Evolutionary conservation across 2,797 vertebrate genomes (phyloP).

Genomic region (Trematomus bernacchii): DNA sequence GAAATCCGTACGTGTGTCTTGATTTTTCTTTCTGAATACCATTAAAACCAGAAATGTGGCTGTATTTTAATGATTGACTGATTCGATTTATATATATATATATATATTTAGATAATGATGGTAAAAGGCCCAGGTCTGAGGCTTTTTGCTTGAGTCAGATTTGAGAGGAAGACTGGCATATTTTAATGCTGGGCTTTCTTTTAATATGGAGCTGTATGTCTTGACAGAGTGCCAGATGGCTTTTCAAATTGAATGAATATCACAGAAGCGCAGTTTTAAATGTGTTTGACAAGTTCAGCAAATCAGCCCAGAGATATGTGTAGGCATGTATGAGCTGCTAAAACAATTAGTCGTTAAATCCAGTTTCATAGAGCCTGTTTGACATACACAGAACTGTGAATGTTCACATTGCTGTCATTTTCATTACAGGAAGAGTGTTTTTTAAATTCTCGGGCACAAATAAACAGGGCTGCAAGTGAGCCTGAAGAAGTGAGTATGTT

Average conservation of each 20-base stretch:
- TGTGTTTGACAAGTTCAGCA: slow-evolving; percentile 49
- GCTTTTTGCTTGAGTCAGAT: background rate
- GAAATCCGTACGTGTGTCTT: background rate
- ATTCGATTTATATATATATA: background rate
- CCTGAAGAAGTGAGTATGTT: background rate
- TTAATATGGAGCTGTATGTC: slow-evolving; percentile 8
- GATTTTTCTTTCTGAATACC: background rate
- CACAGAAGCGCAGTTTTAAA: slow-evolving; percentile 8
- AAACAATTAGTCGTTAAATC: slow-evolving; percentile 40
- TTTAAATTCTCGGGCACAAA: background rate
- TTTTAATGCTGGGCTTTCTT: slow-evolving; percentile 33
- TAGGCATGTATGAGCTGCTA: slow-evolving; percentile 6
- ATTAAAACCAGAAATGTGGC: background rate
- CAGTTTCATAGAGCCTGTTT: slow-evolving; percentile 11
- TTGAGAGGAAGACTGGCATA: background rate
- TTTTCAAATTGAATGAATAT: slow-evolving; percentile 33
- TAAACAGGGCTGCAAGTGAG: background rate
- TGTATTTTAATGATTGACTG: background rate
- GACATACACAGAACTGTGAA: slow-evolving; percentile 15
- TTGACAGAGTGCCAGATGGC: slow-evolving; percentile 26
- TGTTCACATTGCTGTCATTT: background rate
- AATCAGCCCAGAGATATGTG: slow-evolving; percentile 15
- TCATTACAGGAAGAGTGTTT: background rate
- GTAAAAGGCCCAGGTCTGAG: background rate
- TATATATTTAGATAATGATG: background rate